phyloP scores from a whole-genome alignment of 1,140 invertebrate genomes.

The Eupeodes corollae region DNA sequence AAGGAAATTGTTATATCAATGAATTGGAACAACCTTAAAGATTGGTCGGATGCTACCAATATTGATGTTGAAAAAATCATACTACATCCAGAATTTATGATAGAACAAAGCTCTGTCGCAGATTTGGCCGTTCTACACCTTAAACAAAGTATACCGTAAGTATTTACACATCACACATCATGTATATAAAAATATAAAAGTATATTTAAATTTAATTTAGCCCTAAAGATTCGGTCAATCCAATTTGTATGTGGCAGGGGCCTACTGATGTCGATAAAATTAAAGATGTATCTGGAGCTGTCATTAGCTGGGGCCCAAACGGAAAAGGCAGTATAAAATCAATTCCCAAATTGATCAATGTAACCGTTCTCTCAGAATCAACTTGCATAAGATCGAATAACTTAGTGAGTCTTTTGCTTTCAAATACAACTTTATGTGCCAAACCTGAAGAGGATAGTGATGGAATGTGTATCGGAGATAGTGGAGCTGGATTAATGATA shows the following conservation, averaged over 20 bases:
- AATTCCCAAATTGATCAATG: constrained; percentile 9
- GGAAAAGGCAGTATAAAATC: constrained; percentile 9
- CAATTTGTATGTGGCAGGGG: constrained; percentile 28
- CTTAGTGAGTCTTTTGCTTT: constrained; percentile 9
- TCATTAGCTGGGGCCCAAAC: constrained; percentile 29
- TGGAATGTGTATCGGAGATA: constrained; percentile 33
- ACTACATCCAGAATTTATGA: constrained; percentile 19
- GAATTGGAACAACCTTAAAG: constrained; percentile 19
- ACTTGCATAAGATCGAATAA: constrained; percentile 13
- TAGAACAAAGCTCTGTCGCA: constrained; percentile 16
- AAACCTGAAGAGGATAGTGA: constrained; percentile 30
- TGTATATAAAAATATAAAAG: not conserved
- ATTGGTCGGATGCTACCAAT: constrained; percentile 11
- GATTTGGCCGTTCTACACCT: constrained; percentile 24
- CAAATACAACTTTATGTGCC: constrained; percentile 31
- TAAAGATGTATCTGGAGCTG: constrained; percentile 9
- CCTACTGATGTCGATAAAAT: constrained; percentile 5
- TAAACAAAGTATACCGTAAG: constrained; percentile 10
- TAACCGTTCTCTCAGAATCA: constrained; percentile 15
- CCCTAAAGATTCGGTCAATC: constrained; percentile 16
- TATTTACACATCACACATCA: no score
- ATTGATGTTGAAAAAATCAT: constrained; percentile 11
- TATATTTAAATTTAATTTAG: constrained; percentile 1
- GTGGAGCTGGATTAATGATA: constrained; percentile 32
- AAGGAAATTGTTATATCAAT: constrained; percentile 17